phyloP scores from a whole-genome alignment of 2,888 invertebrate genomes.

The Zelleria hepariella region DNA sequence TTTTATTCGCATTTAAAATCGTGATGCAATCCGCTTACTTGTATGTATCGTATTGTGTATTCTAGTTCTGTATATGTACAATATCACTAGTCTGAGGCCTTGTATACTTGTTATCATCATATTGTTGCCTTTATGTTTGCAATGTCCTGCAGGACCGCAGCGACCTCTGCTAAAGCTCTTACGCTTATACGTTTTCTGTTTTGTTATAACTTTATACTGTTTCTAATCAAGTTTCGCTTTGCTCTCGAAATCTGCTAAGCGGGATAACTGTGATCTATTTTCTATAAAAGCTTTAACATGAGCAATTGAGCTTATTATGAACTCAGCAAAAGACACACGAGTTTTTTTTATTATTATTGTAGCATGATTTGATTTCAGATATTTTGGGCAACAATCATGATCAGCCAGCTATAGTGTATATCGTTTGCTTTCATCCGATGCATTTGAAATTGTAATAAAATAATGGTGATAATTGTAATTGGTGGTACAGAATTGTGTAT shows the following conservation, averaged over 20 bases:
- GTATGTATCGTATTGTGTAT: background rate
- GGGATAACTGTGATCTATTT: background rate
- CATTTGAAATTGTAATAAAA: slow-evolving; percentile 11
- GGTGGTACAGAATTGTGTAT: slow-evolving; percentile 17
- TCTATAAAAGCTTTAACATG: background rate
- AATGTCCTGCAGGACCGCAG: background rate
- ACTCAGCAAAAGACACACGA: background rate
- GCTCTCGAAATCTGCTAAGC: background rate
- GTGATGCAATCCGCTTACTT: too few relatives aligned
- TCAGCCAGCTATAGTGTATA: slow-evolving; percentile 6
- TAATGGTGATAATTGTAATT: slow-evolving; percentile 10
- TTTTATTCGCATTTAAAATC: too few relatives aligned
- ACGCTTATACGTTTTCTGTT: background rate
- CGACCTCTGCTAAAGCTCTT: background rate
- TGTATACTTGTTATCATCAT: background rate
- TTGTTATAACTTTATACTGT: background rate
- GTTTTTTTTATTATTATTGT: background rate
- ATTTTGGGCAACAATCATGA: slow-evolving; percentile 2
- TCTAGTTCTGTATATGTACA: too few relatives aligned
- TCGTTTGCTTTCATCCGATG: slow-evolving; percentile 8
- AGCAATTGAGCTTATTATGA: too few relatives aligned
- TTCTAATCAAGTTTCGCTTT: background rate
- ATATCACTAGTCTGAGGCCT: background rate
- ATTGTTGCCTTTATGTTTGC: background rate
- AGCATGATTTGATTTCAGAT: background rate